A percentile compares a stretch with the other conserved stretches of the same genome.
phyloP scores from a whole-genome alignment of 2,797 vertebrate species.

The Serranus cabrilla region DNA sequence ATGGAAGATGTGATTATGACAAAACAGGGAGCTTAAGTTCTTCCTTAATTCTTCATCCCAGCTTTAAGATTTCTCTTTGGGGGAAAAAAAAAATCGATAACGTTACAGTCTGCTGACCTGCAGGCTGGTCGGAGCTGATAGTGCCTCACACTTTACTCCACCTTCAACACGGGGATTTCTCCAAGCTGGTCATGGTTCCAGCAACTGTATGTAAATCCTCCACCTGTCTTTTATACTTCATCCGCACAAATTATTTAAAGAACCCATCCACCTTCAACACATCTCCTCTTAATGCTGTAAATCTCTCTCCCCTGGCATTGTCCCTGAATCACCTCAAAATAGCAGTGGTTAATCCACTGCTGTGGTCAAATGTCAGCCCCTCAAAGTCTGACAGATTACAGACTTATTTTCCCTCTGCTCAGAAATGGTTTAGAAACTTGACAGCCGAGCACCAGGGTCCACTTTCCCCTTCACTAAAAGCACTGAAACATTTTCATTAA shows the following conservation, averaged over 20 bases:
- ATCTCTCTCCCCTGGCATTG: constrained; percentile 31
- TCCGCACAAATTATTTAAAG: constrained; percentile 50
- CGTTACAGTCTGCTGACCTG: constrained; percentile 30
- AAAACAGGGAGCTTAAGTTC: constrained; percentile 8
- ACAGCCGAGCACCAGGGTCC: not conserved
- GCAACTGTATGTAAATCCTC: constrained; percentile 54
- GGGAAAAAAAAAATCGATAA: constrained; percentile 27
- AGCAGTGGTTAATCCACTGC: constrained; percentile 40
- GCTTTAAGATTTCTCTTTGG: not conserved
- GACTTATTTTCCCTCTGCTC: constrained; percentile 20
- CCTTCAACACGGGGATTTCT: constrained; percentile 38
- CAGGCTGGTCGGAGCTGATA: constrained; percentile 40
- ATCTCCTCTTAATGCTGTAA: constrained; percentile 48
- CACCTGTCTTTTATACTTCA: constrained; percentile 50
- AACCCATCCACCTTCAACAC: constrained; percentile 33
- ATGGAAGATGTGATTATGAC: constrained; percentile 1
- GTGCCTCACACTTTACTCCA: constrained; percentile 28
- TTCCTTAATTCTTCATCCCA: constrained; percentile 23
- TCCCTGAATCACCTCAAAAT: constrained; percentile 41
- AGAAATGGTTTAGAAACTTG: constrained; percentile 19
- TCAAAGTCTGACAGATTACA: constrained; percentile 30
- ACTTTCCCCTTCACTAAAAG: not conserved
- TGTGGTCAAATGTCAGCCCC: constrained; percentile 35
- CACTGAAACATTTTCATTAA: constrained; percentile 35
- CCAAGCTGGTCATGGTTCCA: constrained; percentile 34